Evolutionary conservation across 2,888 invertebrate genomes (phyloP), one percentile per base, ranked within the genome.

Genomic region (Drosophila paucipuncta): DNA sequence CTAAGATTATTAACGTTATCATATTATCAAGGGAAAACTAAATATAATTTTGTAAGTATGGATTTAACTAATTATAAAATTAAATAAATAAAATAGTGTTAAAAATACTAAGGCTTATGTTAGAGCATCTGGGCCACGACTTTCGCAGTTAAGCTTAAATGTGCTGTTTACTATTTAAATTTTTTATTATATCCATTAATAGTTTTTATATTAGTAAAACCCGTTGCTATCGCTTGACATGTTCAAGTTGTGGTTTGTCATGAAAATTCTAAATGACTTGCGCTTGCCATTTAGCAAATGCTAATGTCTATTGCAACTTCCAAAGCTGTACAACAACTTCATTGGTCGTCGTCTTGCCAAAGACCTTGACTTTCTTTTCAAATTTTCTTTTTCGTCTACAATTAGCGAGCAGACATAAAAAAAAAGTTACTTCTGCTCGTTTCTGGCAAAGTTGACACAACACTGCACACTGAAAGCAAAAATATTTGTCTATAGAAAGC

Each of bases 301-400:
- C 73, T 70, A 75, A 80, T 82, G 67, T 31, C 54, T 54, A 30
- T 53, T 60, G 63, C 43, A 69, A 47, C 74, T 54, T 54, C 39
- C 54, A 58, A 58, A 65, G 60, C 67, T 54, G 41, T 50, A 49
- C 28, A 49, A 52, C 78, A 68, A 80, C 71, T 86, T 82, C 67
- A 68, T 68, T 73, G 68, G 66, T 73, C 71, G 67, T 60, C 68
- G 31, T 71, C 4, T 39, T 70, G 54, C 64, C 73, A 61, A 74
- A 87, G 89, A 90, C 86, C 86, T 90, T 87, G 86, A 87, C 86
- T 90, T 87, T 87, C 86, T 89, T 89, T 87, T 85, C 59, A 60
- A 72, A 75, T 70, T 81, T 81, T 76, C 81, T 70, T 68, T 61
- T 43, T 31, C 33, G 50, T 62, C 70, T 33, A 76, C 85, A 85